Evolutionary conservation across 2,797 vertebrate genomes (phyloP), one percentile per base, ranked within the genome.

Genomic region (Clarias platycephalus): DNA sequence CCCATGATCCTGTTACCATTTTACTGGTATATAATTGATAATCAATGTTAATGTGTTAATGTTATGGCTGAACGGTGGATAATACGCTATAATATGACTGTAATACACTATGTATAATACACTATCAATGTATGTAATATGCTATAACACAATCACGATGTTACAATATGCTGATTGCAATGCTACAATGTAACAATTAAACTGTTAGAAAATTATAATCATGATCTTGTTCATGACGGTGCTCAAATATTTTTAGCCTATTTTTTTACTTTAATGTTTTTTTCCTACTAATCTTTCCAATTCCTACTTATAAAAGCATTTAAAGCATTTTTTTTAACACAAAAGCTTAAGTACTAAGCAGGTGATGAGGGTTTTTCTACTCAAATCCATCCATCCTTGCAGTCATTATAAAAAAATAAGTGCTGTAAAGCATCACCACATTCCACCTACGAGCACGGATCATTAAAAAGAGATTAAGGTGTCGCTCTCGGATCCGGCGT

Each of bases 391-490:
- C 31, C n/a, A 3, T 34, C 79, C 44, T 34, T 8, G 22, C 13
- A n/a, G 12, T 28, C 60, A 2, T 63, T 64, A 57, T 55, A 80
- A 22, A 24, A 22, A 24, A 44, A 18, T 28, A 37, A 24, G 2
- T 20, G 1, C 8, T 16, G 4, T 37, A 58, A 81, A 81, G 22
- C 49, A 58, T 70, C 28, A 8, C 66, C 44, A 37, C 40, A 10
- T 26, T 67, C 84, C 86, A 89, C 88, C 85, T 85, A 87, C 63
- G 22, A 82, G 80, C 81, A 62, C 66, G 78, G 85, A 84, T 95
- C 91, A 95, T 95, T 95, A 95, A 95, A 95, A 95, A 91, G 91
- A 95, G 94, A 93, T 95, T 95, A 95, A 88, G 49, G 63, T 84
- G 72, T 74, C 81, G 81, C 87, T 89, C 75, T 78, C 64, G 37